Evolutionary conservation across 1,140 invertebrate species (phyloP).

Genomic region (Ceratosolen solmsi): DNA sequence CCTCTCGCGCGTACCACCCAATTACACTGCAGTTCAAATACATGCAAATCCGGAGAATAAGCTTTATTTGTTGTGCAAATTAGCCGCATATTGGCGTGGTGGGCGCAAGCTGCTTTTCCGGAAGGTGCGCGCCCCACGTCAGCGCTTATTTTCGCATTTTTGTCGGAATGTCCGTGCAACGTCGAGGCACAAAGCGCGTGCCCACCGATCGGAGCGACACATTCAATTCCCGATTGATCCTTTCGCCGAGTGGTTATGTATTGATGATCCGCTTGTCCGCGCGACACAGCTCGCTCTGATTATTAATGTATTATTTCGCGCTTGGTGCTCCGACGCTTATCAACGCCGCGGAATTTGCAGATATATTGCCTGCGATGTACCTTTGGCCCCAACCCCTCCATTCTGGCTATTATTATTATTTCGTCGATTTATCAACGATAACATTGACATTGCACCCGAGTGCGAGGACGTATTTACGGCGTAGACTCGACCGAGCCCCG

Average conservation of each 20-base stretch:
- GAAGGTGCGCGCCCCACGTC: background rate
- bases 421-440: slow-evolving; percentile 51
- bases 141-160: slow-evolving; percentile 42
- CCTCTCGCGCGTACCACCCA: slow-evolving; percentile 58
- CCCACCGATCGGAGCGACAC: slow-evolving; percentile 31
- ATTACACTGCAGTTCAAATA: slow-evolving; percentile 75
- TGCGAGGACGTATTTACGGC: slow-evolving; percentile 37
- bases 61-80: slow-evolving; percentile 76
- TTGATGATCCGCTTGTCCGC: slow-evolving; percentile 8
- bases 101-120: slow-evolving; percentile 33
- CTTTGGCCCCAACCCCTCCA: too few species aligned
- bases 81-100: slow-evolving; percentile 70
- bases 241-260: slow-evolving; percentile 13
- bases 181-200: slow-evolving; percentile 57
- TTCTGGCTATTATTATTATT: slow-evolving; percentile 41
- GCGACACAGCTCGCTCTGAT: slow-evolving; percentile 15
- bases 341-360: slow-evolving; percentile 43
- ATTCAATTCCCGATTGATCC: slow-evolving; percentile 51
- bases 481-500: background rate
- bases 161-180: background rate
- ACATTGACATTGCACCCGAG: slow-evolving; percentile 55
- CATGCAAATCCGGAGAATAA: slow-evolving; percentile 74
- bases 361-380: slow-evolving; percentile 31
- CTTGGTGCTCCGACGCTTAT: slow-evolving; percentile 28
- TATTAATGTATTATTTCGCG: slow-evolving; percentile 52